A percentile compares a stretch with the other conserved stretches of the same genome.
These are phyloP conservation scores for Botia kubotai DNA, from an alignment of 2,797 vertebrate genomes.

Conservation along the genomic window DNA sequence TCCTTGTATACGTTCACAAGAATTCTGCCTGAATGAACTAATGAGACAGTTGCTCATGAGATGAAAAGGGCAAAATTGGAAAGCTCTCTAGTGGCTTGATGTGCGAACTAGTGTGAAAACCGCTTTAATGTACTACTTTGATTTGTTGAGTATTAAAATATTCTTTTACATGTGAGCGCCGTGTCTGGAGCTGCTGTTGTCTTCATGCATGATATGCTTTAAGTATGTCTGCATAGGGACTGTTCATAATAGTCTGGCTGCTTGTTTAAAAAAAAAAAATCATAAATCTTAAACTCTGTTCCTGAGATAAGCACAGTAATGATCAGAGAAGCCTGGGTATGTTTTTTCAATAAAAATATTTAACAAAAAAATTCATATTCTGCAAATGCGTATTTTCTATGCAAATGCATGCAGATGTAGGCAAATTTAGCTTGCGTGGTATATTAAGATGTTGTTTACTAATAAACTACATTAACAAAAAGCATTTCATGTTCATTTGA, in stretches of 20 bases:
- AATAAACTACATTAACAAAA: background rate
- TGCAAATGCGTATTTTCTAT: background rate
- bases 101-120: background rate
- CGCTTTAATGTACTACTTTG: no score
- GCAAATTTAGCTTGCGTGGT: background rate
- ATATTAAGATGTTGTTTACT: background rate
- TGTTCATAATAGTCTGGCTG: background rate
- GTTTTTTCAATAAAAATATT: background rate
- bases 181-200: background rate
- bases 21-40: no score
- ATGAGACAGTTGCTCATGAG: no score
- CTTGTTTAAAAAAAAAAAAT: background rate
- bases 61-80: background rate
- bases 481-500: background rate
- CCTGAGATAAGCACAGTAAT: background rate
- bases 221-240: background rate
- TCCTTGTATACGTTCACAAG: background rate
- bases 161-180: no score
- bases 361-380: no score
- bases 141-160: no score
- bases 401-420: background rate
- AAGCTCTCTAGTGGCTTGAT: background rate
- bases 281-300: background rate
- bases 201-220: no score
- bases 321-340: background rate